Percentiles rank a stretch among this genome's conserved stretches.
phyloP scores from a whole-genome alignment of 2,797 vertebrate species.

The Zalophus californianus region DNA sequence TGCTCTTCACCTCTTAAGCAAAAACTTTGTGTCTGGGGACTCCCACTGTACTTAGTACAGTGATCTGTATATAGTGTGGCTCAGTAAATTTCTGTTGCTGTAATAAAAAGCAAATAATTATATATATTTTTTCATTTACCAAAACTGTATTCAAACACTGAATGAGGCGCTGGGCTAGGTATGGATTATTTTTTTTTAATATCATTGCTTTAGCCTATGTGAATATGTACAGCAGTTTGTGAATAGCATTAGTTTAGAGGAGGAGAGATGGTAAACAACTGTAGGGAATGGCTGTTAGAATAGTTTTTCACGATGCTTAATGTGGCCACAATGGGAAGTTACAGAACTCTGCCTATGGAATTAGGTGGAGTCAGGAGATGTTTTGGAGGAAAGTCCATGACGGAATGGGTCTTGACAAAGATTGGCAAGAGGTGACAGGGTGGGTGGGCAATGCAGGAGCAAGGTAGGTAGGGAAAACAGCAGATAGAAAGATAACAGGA shows the following conservation, averaged over 20 bases:
- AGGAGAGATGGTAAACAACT: not conserved
- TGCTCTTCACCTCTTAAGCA: not conserved
- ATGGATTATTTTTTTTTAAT: not conserved
- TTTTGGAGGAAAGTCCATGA: not conserved
- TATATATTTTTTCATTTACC: not conserved
- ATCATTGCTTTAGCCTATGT: not conserved
- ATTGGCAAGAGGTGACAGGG: not conserved
- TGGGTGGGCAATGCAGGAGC: rapidly evolving
- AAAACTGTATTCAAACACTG: not conserved
- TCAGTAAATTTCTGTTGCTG: not conserved
- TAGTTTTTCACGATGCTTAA: not conserved
- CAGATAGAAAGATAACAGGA: not conserved
- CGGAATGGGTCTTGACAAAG: not conserved
- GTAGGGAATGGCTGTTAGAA: not conserved
- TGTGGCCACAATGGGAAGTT: not conserved
- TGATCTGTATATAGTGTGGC: not conserved
- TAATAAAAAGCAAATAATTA: not conserved
- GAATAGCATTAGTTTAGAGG: not conserved
- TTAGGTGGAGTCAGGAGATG: not conserved
- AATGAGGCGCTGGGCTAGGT: not conserved
- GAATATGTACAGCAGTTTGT: not conserved
- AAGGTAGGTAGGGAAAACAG: not conserved
- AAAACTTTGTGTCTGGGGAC: not conserved
- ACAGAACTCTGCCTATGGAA: not conserved
- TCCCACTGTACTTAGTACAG: not conserved